Evolutionary conservation across 2,888 invertebrate genomes (phyloP).

Genomic region (Automeris io): DNA sequence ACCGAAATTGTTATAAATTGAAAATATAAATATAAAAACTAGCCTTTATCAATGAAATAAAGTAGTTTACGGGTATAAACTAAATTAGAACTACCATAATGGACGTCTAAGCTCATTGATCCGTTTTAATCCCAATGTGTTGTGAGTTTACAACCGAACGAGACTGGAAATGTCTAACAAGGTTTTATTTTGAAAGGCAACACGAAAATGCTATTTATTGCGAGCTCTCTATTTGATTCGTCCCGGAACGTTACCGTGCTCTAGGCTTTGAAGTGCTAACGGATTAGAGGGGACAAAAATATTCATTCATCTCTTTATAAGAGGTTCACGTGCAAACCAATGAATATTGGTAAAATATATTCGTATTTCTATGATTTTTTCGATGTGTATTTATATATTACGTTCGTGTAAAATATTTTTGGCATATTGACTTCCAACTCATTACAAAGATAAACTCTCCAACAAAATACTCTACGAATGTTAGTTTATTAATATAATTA

Average conservation of each 20-base stretch:
- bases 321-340: conserved; percentile 19
- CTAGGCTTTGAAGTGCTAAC: conserved; percentile 40
- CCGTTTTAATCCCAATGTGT: conserved; percentile 27
- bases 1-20: no score
- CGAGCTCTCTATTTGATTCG: conserved; percentile 47
- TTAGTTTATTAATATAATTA: no score
- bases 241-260: conserved; percentile 24
- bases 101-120: conserved; percentile 14
- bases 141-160: conserved; percentile 24
- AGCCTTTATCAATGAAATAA: not conserved
- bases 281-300: conserved; percentile 42
- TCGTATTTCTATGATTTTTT: conserved; percentile 1
- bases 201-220: conserved; percentile 48
- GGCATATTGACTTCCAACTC: no score
- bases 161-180: conserved; percentile 46
- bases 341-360: conserved; percentile 18
- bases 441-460: no score
- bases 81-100: not conserved
- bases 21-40: not conserved
- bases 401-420: no score
- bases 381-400: no score
- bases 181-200: conserved; percentile 46
- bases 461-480: no score
- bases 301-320: conserved; percentile 30
- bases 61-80: not conserved